A percentile compares a stretch with the other conserved stretches of the same genome.
phyloP scores from a whole-genome alignment of 1,140 invertebrate genomes.

The Drosophila watanabei region DNA sequence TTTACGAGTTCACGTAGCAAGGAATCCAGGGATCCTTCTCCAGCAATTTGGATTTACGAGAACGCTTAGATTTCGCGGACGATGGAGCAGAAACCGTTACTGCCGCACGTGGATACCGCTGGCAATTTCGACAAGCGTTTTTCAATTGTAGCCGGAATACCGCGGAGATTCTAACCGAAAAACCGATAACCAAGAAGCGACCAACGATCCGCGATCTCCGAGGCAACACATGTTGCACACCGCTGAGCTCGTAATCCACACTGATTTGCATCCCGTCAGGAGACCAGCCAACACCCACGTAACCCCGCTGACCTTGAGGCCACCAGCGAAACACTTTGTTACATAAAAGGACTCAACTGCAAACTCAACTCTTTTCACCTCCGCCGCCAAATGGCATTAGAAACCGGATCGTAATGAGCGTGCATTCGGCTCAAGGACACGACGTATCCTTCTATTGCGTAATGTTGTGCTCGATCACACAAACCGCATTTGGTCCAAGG shows the following conservation, averaged over 20 bases:
- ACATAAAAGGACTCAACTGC: constrained; percentile 6
- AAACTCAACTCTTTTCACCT: constrained; percentile 63
- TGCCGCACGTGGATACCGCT: constrained; percentile 36
- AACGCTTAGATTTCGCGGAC: constrained; percentile 73
- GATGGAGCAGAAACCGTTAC: constrained; percentile 60
- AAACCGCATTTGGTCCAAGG: constrained; percentile 21
- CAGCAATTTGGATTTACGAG: constrained; percentile 72
- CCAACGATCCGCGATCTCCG: constrained; percentile 33
- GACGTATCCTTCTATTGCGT: constrained; percentile 26
- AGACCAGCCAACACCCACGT: constrained; percentile 2
- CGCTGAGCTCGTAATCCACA: constrained; percentile 45
- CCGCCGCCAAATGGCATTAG: constrained; percentile 57
- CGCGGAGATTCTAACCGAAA: not conserved
- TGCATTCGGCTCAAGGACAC: constrained; percentile 58
- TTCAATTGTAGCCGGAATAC: constrained; percentile 7
- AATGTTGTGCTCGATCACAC: constrained; percentile 47
- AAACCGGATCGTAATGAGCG: constrained; percentile 36
- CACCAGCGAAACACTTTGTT: constrained; percentile 12
- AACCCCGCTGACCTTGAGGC: constrained; percentile 57
- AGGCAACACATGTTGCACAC: constrained; percentile 58
- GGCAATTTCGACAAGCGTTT: constrained; percentile 43
- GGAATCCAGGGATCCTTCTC: constrained; percentile 5
- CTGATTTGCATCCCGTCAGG: constrained; percentile 65
- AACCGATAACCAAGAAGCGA: constrained; percentile 3
- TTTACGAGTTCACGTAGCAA: constrained; percentile 77